Evolutionary conservation across 64 coral and sea anemone genomes (phyloP).

Genomic region (Montipora efflorescens): DNA sequence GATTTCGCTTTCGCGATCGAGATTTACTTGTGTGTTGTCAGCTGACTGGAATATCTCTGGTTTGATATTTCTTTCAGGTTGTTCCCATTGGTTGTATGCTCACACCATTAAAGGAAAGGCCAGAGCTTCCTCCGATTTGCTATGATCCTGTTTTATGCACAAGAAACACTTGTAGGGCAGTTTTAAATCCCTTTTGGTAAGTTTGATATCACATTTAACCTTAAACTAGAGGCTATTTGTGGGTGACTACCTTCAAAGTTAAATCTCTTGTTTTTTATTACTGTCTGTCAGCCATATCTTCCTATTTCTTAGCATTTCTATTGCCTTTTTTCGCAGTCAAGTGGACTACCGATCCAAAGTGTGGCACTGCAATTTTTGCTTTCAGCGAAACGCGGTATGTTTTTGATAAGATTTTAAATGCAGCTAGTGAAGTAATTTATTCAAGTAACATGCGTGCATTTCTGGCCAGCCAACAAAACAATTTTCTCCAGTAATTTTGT

Average conservation of each 20-base stretch:
- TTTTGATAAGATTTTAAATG: not conserved
- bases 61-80: constrained; percentile 66
- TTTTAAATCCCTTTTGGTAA: constrained; percentile 98
- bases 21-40: not conserved
- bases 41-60: not conserved
- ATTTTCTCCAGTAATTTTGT: too few species aligned
- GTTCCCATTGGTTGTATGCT: constrained; percentile 97
- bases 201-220: not conserved
- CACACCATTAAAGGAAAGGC: constrained; percentile 96
- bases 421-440: too few species aligned
- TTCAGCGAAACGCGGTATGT: constrained; percentile 99
- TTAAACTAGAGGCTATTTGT: too few species aligned
- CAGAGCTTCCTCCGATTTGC: constrained; percentile 98
- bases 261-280: not conserved
- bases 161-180: constrained; percentile 94
- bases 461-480: too few species aligned
- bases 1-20: not conserved
- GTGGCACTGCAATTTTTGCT: constrained; percentile 99
- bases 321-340: constrained; percentile 72
- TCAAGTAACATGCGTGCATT: too few species aligned
- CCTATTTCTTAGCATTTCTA: not conserved
- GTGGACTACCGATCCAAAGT: constrained; percentile 99
- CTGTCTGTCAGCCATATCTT: not conserved
- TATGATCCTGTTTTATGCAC: constrained; percentile 98
- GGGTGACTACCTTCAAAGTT: too few species aligned